A percentile compares a stretch with the other conserved stretches of the same genome.
These are phyloP conservation scores for Epinephelus malabaricus DNA, from an alignment of 2,797 vertebrate species.

Conservation along the genomic window DNA sequence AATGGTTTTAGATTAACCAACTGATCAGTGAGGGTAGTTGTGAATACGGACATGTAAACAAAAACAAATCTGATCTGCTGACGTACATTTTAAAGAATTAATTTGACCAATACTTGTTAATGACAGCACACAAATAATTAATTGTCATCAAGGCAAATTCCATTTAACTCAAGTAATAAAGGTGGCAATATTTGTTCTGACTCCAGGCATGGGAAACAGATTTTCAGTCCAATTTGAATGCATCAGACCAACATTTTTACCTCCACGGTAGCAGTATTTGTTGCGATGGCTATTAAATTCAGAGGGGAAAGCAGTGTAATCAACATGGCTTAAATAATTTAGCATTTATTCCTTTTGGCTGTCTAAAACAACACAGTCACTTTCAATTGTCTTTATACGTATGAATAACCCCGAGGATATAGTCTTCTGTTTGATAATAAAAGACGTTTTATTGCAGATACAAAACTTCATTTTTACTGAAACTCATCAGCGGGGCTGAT, in stretches of 20 bases:
- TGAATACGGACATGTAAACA: constrained; percentile 30
- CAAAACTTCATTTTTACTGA: constrained; percentile 14
- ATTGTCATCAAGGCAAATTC: constrained; percentile 52
- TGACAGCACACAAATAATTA: constrained; percentile 40
- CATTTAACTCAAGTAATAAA: constrained; percentile 56
- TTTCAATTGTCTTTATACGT: constrained; percentile 7
- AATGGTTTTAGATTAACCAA: constrained; percentile 16
- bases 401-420: constrained; percentile 7
- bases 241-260: constrained; percentile 38
- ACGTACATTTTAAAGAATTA: constrained; percentile 36
- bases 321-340: constrained; percentile 40
- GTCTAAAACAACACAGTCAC: constrained; percentile 16
- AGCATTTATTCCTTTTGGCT: constrained; percentile 31
- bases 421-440: constrained; percentile 19
- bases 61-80: constrained; percentile 14
- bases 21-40: neutral
- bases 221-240: constrained; percentile 50
- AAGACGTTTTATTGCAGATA: constrained; percentile 22
- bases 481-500: constrained; percentile 10
- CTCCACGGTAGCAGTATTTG: constrained; percentile 30
- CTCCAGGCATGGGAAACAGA: constrained; percentile 39
- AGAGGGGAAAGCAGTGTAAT: constrained; percentile 34
- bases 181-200: constrained; percentile 44
- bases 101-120: constrained; percentile 54
- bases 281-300: constrained; percentile 31